These are phyloP conservation scores for Andrena flavipes DNA, from an alignment of 2,888 invertebrate genomes.

Conservation along the genomic window DNA sequence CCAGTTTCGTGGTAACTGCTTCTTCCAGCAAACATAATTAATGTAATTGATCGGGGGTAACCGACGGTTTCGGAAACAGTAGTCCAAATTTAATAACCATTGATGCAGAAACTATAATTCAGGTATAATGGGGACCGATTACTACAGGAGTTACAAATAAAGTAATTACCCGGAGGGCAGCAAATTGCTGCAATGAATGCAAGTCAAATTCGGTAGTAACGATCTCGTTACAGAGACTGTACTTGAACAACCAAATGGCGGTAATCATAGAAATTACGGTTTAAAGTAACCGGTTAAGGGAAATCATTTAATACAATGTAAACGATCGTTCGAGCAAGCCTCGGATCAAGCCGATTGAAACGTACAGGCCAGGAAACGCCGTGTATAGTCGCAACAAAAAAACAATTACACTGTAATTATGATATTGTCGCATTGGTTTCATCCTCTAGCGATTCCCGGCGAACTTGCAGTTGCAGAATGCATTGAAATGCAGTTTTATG, in stretches of 20 bases:
- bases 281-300: neutral
- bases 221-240: neutral
- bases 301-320: neutral
- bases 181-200: neutral
- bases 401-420: slow-evolving; percentile 45
- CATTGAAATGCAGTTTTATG: slow-evolving; percentile 47
- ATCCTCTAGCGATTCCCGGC: slow-evolving; percentile 38
- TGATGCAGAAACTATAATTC: slow-evolving; percentile 5
- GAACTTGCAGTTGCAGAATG: slow-evolving; percentile 40
- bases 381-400: neutral
- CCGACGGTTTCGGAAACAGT: neutral
- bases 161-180: neutral
- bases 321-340: neutral
- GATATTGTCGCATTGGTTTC: slow-evolving; percentile 49
- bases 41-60: slow-evolving; percentile 15
- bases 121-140: neutral
- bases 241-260: neutral
- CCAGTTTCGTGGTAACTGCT: slow-evolving; percentile 3
- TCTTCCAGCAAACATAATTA: slow-evolving; percentile 18
- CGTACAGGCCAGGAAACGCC: neutral
- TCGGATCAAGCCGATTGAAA: neutral
- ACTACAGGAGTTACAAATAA: slow-evolving; percentile 6
- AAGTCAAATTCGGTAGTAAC: neutral
- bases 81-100: slow-evolving; percentile 23
- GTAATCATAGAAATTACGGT: slow-evolving; percentile 1